phyloP scores from a whole-genome alignment of 2,113 vertebrate genomes.

The Zosterops borbonicus region DNA sequence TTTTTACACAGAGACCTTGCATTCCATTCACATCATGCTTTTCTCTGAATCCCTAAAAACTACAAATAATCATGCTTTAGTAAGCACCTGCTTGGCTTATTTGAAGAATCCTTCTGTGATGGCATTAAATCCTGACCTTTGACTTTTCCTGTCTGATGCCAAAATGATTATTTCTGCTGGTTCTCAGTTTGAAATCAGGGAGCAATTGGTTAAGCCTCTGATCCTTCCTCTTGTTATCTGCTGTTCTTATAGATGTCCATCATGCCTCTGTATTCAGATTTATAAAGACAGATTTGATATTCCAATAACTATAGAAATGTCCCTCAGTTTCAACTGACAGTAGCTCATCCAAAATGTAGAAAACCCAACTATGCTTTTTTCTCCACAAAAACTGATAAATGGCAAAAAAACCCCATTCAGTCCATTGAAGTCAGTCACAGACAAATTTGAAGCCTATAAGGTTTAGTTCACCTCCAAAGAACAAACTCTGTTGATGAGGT shows the following conservation, averaged over 20 bases:
- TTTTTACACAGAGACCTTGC: neutral
- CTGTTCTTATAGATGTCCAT: neutral
- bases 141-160: conserved; percentile 65
- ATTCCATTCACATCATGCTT: conserved; percentile 17
- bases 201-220: conserved; percentile 68
- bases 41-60: conserved; percentile 46
- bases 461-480: neutral
- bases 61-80: conserved; percentile 67
- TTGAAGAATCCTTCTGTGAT: conserved; percentile 49
- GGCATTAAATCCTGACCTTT: conserved; percentile 62
- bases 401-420: neutral
- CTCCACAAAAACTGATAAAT: neutral
- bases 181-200: conserved; percentile 68
- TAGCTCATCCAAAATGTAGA: neutral
- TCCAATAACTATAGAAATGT: neutral
- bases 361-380: rapidly evolving
- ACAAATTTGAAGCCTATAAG: neutral
- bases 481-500: neutral
- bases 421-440: neutral
- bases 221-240: conserved; percentile 51
- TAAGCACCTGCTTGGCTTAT: conserved; percentile 71
- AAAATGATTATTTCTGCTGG: conserved; percentile 72
- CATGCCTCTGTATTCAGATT: conserved; percentile 39
- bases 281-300: conserved; percentile 51
- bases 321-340: neutral